Evolutionary conservation across 1,140 invertebrate genomes (phyloP).

Genomic region (Formica selysi): DNA sequence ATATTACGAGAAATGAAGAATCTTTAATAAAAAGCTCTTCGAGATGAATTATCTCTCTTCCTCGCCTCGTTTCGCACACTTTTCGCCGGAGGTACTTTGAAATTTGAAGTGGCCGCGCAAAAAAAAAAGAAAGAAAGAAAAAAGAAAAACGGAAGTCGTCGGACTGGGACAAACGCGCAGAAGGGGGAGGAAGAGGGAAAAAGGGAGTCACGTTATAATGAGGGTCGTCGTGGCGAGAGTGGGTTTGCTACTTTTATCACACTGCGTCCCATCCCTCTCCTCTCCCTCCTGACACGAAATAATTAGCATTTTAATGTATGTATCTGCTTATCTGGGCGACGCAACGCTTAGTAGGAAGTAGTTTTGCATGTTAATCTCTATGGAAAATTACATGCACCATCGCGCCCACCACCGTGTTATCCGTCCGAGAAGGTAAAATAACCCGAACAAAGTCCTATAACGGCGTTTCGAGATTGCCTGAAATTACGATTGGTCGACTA

Average conservation of each 20-base stretch:
- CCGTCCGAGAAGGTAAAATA: conserved; percentile 37
- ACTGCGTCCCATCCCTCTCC: conserved; percentile 44
- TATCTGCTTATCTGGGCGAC: conserved; percentile 79
- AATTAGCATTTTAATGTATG: conserved; percentile 82
- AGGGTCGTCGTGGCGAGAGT: conserved; percentile 53
- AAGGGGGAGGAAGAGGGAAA: too few species aligned
- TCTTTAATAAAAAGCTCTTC: not conserved
- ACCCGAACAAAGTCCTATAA: conserved; percentile 55
- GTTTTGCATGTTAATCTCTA: conserved; percentile 80
- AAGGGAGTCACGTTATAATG: conserved; percentile 64
- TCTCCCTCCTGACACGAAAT: conserved; percentile 73
- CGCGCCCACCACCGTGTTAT: conserved; percentile 60
- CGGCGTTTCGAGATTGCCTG: conserved; percentile 54
- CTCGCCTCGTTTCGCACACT: not conserved
- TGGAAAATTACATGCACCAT: conserved; percentile 76
- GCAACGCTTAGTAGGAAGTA: conserved; percentile 69
- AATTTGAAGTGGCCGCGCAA: not conserved
- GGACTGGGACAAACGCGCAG: not conserved
- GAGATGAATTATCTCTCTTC: not conserved
- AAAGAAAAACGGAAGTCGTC: conserved; percentile 26
- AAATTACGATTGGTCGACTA: conserved; percentile 28
- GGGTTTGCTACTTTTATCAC: conserved; percentile 81
- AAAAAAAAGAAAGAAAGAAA: not conserved
- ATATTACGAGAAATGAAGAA: not conserved
- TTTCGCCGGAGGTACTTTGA: not conserved